Base-by-base conservation (phyloP, 2,888 invertebrate genomes). In the Elgonia sp. region DNA sequence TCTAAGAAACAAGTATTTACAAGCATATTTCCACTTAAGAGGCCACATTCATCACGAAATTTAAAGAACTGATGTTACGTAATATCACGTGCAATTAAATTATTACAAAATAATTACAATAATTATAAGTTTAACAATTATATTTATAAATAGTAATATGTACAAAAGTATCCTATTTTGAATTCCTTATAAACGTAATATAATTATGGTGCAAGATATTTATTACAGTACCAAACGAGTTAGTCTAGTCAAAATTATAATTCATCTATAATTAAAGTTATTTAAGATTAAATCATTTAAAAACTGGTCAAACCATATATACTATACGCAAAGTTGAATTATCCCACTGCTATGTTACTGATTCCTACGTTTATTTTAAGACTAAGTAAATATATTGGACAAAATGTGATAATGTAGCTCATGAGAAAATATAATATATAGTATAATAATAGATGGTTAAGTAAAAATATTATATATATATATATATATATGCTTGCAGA, bases 341-440 rank as follows among this genome's bases (percentile, higher is more conserved):
- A 53, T 20, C 21, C 55, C 42, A 40, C 57, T n/a, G 3, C 57
- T 40, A 57, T 7, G 7, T 63, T 37, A 12, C 65, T 57, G 57
- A 67, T 57, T 79, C 53, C 72, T 72, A 53, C 12, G 46, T 63
- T 21, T 60, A 60, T 42, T 73, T n/a, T 81, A 72, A 72, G 72
- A 63, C 14, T 72, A 50, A 20, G 40, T 65, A 46, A 75, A 82
- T 70, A 67, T 79, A 70, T 82, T 85, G 60, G 55, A 80, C 83
- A 83, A 88, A 84, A 89, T 90, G 91, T 91, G 91, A 91, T 91
- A 91, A 88, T 76, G 60, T 83, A 85, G 87, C 80, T 89, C 86
- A 87, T 65, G 72, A 57, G 83, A 60, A 65, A 6, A 69, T 3
- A 29, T 29, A n/a, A 29, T 29, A 62, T 42, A 75, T 55, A 73